Conservation (phyloP, 64 coral and sea anemone genomes). For the Orbicella faveolata region DNA sequence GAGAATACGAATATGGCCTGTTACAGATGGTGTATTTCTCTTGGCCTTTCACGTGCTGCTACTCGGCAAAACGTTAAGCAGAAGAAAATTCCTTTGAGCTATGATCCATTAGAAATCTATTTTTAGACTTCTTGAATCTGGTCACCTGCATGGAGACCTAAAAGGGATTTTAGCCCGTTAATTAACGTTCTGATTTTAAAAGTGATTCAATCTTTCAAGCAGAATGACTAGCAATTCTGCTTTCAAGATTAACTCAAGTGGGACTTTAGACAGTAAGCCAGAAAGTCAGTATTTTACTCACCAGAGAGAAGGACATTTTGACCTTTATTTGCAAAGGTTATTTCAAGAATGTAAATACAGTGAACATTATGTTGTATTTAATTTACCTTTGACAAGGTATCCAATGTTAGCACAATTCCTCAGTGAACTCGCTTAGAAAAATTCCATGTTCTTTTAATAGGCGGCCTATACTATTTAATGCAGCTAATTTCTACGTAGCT, state of each 20-base stretch:
- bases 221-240: background rate
- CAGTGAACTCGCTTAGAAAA: background rate
- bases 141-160: too few species aligned
- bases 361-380: conserved; percentile 25
- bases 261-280: background rate
- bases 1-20: too few species aligned
- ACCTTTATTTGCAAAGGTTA: conserved; percentile 11
- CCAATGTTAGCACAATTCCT: background rate
- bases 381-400: conserved; percentile 23
- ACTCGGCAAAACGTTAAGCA: background rate
- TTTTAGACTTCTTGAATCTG: too few species aligned
- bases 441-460: background rate
- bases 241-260: background rate
- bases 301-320: background rate
- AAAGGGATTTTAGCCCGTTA: too few species aligned
- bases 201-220: background rate
- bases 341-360: background rate
- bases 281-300: background rate
- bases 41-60: background rate
- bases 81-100: too few species aligned
- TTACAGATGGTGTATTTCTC: background rate
- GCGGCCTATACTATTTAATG: too few species aligned
- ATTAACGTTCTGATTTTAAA: too few species aligned
- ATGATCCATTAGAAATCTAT: too few species aligned
- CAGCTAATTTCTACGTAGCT: too few species aligned